phyloP scores from a whole-genome alignment of 1,140 invertebrate species.

The Bombus sibiricus region DNA sequence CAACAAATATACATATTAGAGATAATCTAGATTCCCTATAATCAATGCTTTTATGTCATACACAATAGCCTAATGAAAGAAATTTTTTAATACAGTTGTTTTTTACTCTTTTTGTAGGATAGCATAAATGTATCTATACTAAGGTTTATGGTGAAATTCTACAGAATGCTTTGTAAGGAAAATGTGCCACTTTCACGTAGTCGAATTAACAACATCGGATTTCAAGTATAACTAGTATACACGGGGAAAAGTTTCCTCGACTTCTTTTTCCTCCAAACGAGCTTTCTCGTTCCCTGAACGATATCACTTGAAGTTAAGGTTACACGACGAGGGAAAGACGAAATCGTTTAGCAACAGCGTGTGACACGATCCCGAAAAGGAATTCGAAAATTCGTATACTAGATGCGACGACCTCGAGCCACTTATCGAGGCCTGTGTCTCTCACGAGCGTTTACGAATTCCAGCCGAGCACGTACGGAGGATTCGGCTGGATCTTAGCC shows the following conservation, averaged over 20 bases:
- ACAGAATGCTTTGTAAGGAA: neutral
- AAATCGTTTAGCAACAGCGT: constrained; percentile 25
- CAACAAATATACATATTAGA: neutral
- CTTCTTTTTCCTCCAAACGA: neutral
- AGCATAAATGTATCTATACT: neutral
- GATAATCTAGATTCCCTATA: neutral
- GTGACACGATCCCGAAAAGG: constrained; percentile 40
- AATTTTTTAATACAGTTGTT: neutral
- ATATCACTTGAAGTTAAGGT: constrained; percentile 12
- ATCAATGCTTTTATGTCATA: neutral
- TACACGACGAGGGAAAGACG: constrained; percentile 34
- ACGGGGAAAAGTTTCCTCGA: neutral
- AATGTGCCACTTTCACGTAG: constrained; percentile 8
- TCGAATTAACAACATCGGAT: neutral
- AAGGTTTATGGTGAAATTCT: neutral
- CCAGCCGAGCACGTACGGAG: neutral
- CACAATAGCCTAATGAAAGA: neutral
- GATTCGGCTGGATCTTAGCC: neutral
- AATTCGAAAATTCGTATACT: constrained; percentile 54
- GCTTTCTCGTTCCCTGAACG: neutral
- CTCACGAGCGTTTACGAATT: neutral
- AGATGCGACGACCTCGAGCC: constrained; percentile 52
- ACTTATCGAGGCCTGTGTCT: constrained; percentile 39
- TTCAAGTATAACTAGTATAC: neutral
- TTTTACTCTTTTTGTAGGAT: neutral